Percentiles rank a stretch among this genome's conserved stretches.
Conservation (phyloP, 2,888 invertebrate genomes). For the Criorhina ranunculi region DNA sequence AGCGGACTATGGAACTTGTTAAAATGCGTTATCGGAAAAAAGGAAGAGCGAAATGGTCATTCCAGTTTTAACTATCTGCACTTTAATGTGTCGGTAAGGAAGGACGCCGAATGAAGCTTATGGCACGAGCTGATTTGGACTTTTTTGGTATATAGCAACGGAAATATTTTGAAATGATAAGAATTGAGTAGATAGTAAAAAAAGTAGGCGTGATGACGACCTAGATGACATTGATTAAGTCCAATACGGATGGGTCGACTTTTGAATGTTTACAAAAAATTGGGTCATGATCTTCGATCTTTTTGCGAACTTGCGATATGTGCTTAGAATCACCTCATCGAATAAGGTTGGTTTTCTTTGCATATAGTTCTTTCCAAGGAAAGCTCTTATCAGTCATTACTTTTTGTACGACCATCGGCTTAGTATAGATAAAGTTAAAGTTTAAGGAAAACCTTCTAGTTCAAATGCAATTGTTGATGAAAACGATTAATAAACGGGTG, state of each 20-base stretch:
- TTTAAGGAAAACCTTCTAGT: too few species aligned
- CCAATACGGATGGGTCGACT: conserved; percentile 9
- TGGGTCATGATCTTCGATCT: conserved; percentile 15
- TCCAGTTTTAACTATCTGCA: conserved; percentile 25
- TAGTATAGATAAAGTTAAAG: too few species aligned
- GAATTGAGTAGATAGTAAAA: not conserved
- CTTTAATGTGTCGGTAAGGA: conserved; percentile 31
- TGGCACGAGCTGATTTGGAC: not conserved
- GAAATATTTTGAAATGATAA: not conserved
- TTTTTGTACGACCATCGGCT: too few species aligned
- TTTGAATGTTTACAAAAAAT: conserved; percentile 14
- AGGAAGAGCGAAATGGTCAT: conserved; percentile 15
- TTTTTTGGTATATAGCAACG: conserved; percentile 13
- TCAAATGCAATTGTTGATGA: too few species aligned
- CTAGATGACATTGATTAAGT: conserved; percentile 33
- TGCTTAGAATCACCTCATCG: not conserved
- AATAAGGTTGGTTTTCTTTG: too few species aligned
- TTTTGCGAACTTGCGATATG: not conserved
- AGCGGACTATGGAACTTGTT: conserved; percentile 29
- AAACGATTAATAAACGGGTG: too few species aligned
- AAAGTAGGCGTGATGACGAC: conserved; percentile 35
- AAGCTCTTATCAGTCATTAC: too few species aligned
- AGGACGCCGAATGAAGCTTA: conserved; percentile 31
- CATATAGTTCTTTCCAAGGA: too few species aligned
- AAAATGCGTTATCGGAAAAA: conserved; percentile 13